These are phyloP conservation scores for Acrocyrtus sp. DNA, from an alignment of 2,888 invertebrate genomes.

Conservation along the genomic window DNA sequence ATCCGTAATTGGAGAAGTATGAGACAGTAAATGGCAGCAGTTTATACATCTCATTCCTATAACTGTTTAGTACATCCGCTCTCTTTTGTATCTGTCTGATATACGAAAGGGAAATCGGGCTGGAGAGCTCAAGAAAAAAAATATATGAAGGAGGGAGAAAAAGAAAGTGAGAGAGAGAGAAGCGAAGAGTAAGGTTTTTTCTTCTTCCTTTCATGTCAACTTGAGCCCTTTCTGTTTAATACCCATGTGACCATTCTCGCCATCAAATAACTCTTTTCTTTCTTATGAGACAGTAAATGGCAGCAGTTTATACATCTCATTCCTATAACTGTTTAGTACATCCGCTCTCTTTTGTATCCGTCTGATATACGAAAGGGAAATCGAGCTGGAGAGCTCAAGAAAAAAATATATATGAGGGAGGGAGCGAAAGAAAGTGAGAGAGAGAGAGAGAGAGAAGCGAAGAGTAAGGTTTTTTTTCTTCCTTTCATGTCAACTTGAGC, in stretches of 20 bases:
- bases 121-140: background rate
- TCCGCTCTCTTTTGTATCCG: background rate
- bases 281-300: constrained; percentile 61
- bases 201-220: constrained; percentile 44
- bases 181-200: constrained; percentile 25
- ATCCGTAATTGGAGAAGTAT: constrained; percentile 62
- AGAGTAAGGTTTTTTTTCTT: constrained; percentile 39
- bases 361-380: too few species aligned
- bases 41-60: constrained; percentile 42
- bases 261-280: constrained; percentile 49
- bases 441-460: background rate
- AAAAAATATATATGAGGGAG: too few species aligned
- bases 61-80: constrained; percentile 18
- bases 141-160: too few species aligned
- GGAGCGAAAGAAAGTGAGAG: too few species aligned
- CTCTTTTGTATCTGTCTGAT: background rate
- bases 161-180: background rate
- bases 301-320: constrained; percentile 49
- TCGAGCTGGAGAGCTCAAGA: too few species aligned
- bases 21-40: constrained; percentile 60
- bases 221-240: constrained; percentile 51
- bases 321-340: constrained; percentile 28
- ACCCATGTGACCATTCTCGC: constrained; percentile 53
- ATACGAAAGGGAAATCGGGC: too few species aligned
- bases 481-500: constrained; percentile 48